Evolutionary conservation across 2,113 vertebrate species (phyloP), one percentile per base, ranked within the genome.

Genomic region (Tretioscincus oriximinensis): DNA sequence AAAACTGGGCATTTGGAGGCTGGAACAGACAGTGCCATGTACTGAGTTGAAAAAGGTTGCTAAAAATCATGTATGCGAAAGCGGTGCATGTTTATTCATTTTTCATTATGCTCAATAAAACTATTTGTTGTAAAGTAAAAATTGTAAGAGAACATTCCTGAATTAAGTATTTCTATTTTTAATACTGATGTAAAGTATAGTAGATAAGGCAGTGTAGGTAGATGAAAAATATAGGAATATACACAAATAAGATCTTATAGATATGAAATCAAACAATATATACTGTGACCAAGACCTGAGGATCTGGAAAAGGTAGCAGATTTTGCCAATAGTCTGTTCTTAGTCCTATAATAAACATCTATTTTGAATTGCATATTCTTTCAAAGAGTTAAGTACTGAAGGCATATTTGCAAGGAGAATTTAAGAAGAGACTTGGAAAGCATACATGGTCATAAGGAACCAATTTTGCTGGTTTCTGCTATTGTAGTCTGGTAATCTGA

Each of bases 71-170:
- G 83, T 88, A 88, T 87, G 84, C 84, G 81, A 81, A 80, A 66
- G 7, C 18, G 80, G 16, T 90, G 87, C 74, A 84, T 85, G 51
- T 74, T 91, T 71, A 90, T 58, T 80, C 76, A 86, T 86, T 73
- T 45, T n/a, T 21, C 74, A 78, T 76, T 80, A 35, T 73, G 29
- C 14, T 81, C 29, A 73, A 77, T 20, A 47, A 73, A 51, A 73
- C 47, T 21, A n/a, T 11, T 78, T 26, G 20, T 83, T 76, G 58
- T 69, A 75, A 84, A 0, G 76, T 58, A 66, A 66, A 22, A 18
- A 21, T 16, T 83, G 72, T 83, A 45, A 74, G 60, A 83, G 0
- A 20, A 2, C 77, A 41, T n/a, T 78, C 66, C 3, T 47, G 45
- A 61, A 73, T 63, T 58, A 54, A 58, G 28, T 35, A 24, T 71